Percentiles rank a stretch among this genome's conserved stretches.
These are phyloP conservation scores for Sebastes steindachneri DNA, from an alignment of 2,797 vertebrate species.

Conservation along the genomic window DNA sequence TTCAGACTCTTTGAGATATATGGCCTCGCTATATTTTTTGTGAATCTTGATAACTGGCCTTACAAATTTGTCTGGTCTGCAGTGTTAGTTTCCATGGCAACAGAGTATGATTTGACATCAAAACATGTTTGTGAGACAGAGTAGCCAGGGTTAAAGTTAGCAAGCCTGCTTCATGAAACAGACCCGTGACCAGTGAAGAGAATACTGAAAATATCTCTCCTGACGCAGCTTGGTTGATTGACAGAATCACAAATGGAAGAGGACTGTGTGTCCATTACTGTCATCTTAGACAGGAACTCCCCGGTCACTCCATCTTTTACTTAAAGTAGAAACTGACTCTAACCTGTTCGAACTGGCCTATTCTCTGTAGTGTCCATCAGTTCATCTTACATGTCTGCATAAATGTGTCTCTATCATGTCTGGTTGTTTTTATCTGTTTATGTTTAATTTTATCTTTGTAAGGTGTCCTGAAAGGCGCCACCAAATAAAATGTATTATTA, in stretches of 20 bases:
- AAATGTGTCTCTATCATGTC: too few relatives aligned
- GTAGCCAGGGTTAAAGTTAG: background rate
- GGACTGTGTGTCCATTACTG: constrained; percentile 16
- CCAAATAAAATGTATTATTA: too few relatives aligned
- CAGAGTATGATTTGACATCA: background rate
- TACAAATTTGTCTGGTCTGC: background rate
- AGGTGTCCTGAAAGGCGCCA: too few relatives aligned
- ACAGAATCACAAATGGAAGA: constrained; percentile 28
- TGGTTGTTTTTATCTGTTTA: too few relatives aligned
- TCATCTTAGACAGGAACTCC: constrained; percentile 7
- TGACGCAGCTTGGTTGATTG: background rate
- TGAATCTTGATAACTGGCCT: background rate
- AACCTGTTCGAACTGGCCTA: background rate
- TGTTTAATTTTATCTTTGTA: too few relatives aligned
- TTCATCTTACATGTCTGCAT: too few relatives aligned
- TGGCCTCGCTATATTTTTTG: background rate
- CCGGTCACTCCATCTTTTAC: background rate
- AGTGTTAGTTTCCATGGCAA: constrained; percentile 3
- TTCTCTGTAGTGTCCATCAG: too few relatives aligned
- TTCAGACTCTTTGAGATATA: background rate
- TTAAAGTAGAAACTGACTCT: background rate
- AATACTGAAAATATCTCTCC: background rate
- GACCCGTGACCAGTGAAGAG: background rate
- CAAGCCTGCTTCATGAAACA: background rate
- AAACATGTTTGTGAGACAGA: background rate